Base-by-base conservation (phyloP, 2,797 vertebrate genomes). In the Sphenopsis melanotis region DNA sequence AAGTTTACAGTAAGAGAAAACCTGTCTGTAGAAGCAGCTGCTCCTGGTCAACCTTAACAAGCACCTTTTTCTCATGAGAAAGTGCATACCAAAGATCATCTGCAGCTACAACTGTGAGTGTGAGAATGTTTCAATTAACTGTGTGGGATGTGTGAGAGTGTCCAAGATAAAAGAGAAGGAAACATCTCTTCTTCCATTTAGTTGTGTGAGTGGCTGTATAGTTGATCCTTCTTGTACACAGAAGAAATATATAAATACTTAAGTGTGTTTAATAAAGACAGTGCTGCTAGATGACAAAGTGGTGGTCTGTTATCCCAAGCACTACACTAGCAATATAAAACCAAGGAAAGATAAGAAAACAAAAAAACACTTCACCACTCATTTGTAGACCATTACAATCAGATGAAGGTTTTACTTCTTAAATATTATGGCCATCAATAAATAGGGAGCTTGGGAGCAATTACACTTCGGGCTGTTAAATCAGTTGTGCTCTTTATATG, bases 361-460 rank as follows among this genome's bases (percentile, higher is more conserved):
- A 9, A 0, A 32, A 32, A 1, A 34, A 23, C 2, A 59, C 5
- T 7, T 8, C n/a, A 39, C 7, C 22, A 20, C 12, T 76, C 10
- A 30, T 44, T 59, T 82, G 11, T 63, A 50, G n/a, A 42, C 37
- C 59, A 18, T n/a, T 80, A n/a, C 12, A 68, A 13, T 60, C 34
- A 63, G 18, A 71, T 39, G 8, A 50, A 27, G 19, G 11, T 86
- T 74, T 83, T 69, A 39, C 14, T 75, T 52, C 10, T 80, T 66
- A 6, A 3, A 2, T 66, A 24, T 59, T 26, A 19, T 17, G 44
- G 24, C 44, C 12, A 44, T 47, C 41, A 79, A 12, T 32, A 59
- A 65, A 63, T 10, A 27, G 11, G 8, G 32, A 44, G 21, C 44
- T 39, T 32, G 29, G 17, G 60, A 78, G 24, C 11, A 75, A 19